Percentiles rank a stretch among this genome's conserved stretches.
Evolutionary conservation across 2,113 vertebrate species (phyloP).

Genomic region (Mirza zaza): DNA sequence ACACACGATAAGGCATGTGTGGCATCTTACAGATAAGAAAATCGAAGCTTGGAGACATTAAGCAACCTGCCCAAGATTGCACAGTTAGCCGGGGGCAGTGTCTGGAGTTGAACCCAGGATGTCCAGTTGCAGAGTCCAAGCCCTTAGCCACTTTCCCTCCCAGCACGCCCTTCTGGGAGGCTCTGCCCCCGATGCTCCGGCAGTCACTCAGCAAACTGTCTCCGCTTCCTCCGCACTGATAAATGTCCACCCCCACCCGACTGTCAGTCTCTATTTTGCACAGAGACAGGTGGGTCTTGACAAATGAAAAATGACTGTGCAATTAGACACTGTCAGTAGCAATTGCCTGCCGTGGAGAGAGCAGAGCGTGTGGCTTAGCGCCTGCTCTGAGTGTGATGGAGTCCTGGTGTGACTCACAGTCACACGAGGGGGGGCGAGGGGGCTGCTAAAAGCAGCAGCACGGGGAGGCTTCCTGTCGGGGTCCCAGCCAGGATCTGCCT

Average conservation of each 20-base stretch:
- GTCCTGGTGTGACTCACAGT: conserved; percentile 40
- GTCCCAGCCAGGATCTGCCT: neutral
- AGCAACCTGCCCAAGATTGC: neutral
- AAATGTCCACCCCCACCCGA: neutral
- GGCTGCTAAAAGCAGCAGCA: neutral
- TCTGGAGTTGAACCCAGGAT: neutral
- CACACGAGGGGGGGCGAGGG: accelerated
- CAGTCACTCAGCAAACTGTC: neutral
- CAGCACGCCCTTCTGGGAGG: neutral
- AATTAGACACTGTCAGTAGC: neutral
- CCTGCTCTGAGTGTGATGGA: neutral
- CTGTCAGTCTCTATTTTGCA: conserved; percentile 64
- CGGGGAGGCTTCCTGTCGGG: neutral
- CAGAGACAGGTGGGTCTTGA: conserved; percentile 59
- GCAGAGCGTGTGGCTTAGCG: neutral
- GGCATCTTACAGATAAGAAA: neutral
- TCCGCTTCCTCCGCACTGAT: neutral
- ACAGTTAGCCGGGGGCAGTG: accelerated
- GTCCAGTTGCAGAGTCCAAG: neutral
- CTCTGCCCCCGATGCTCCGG: neutral
- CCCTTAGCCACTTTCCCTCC: neutral
- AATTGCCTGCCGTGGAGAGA: neutral
- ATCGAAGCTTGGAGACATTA: neutral
- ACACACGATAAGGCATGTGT: neutral
- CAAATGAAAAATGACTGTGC: conserved; percentile 43